Evolutionary conservation across 2,797 vertebrate genomes (phyloP), one percentile per base, ranked within the genome.

Genomic region (Crenichthys baileyi): DNA sequence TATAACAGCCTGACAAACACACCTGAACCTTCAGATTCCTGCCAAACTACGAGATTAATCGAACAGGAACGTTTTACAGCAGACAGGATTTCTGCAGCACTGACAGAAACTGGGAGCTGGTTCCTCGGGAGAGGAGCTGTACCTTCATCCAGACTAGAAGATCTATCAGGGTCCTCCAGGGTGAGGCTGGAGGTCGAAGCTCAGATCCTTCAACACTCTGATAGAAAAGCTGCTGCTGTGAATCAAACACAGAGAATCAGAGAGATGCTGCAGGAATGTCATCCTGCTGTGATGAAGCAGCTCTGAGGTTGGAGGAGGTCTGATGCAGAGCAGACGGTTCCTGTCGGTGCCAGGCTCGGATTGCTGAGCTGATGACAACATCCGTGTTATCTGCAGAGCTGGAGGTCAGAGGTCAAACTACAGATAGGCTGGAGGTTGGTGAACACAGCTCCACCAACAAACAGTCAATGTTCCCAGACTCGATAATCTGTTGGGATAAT

Each of bases 361-460:
- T 51, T 46, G 72, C 63, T 50, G 39, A 41, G 26, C 41, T 74
- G 72, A 70, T 56, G 73, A 70, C 58, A 60, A 15, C 44, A 0
- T 67, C 36, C 31, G 58, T 29, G 51, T 50, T 70, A 70, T 75
- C 72, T 67, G 46, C 70, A 53, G 51, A 22, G 18, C 18, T 51
- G 26, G 46, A 77, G 76, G 68, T 48, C 51, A 58, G 36, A 56
- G 72, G 36, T 73, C 72, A 55, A 36, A 53, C 70, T 81, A 44
- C 22, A 2, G 71, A 58, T 48, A 73, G 73, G 12, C 9, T 51
- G 26, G 46, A 77, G 76, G 68, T 48, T 51, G 50, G 36, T 36
- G 36, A 36, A 36, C 51, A 58, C 22, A 44, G 72, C 22, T 73
- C 72, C 39, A 36, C 36, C 70, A 79, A 44, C 22, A 2, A 68